A percentile compares a stretch with the other conserved stretches of the same genome.
Evolutionary conservation across 1,140 invertebrate genomes (phyloP).

Genomic region (Armadillidium nasatum): DNA sequence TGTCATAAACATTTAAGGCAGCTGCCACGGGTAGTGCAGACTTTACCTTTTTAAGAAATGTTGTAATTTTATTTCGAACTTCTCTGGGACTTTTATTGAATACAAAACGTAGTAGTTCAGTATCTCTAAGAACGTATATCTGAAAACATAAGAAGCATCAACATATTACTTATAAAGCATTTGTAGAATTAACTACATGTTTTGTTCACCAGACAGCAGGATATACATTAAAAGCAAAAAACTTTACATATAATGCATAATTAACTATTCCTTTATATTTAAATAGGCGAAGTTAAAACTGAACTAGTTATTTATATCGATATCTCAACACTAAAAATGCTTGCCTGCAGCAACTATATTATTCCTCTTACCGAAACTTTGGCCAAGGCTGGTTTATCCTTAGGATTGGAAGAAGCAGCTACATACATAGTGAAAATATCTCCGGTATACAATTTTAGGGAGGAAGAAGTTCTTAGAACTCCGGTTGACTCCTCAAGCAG

Average conservation of each 20-base stretch:
- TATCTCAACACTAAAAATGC: no score
- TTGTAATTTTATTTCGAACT: constrained; percentile 56
- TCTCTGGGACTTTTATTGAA: constrained; percentile 63
- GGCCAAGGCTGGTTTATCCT: constrained; percentile 34
- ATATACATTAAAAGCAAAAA: no score
- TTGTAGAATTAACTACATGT: no score
- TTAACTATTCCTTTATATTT: no score
- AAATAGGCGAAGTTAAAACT: no score
- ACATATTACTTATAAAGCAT: no score
- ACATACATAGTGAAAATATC: constrained; percentile 63
- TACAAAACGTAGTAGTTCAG: constrained; percentile 68
- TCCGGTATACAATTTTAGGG: constrained; percentile 64
- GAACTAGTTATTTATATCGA: no score
- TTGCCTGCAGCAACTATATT: no score
- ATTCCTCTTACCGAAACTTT: constrained; percentile 41
- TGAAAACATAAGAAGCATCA: constrained; percentile 46
- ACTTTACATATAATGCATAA: no score
- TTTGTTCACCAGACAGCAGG: no score
- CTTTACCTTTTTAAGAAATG: constrained; percentile 60
- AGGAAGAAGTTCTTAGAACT: constrained; percentile 63
- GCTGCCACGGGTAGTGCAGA: constrained; percentile 58
- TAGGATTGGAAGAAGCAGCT: constrained; percentile 59
- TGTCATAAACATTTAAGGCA: constrained; percentile 69
- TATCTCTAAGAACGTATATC: constrained; percentile 67
- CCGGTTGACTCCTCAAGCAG: constrained; percentile 61